These are phyloP conservation scores for Isaurus tuberculatus DNA, from an alignment of 92 coral and sea anemone genomes.

Conservation along the genomic window DNA sequence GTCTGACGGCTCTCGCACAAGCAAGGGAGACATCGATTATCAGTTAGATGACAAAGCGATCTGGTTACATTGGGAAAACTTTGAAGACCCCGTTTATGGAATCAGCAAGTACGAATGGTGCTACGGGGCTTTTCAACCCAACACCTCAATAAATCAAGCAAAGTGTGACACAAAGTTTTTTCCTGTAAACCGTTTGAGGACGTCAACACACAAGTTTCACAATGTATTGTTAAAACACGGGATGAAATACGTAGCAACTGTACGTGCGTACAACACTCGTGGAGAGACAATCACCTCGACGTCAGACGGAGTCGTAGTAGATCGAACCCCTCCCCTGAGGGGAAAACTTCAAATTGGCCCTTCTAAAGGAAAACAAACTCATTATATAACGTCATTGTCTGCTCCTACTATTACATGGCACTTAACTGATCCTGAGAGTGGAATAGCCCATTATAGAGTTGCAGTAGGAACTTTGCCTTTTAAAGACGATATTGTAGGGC, in stretches of 20 bases:
- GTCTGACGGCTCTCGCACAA: constrained; percentile 76
- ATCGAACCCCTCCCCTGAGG: constrained; percentile 79
- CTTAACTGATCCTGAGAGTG: constrained; percentile 80
- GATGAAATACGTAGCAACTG: constrained; percentile 69
- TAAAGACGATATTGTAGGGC: constrained; percentile 65
- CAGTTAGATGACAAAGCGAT: constrained; percentile 92
- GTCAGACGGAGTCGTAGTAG: constrained; percentile 91
- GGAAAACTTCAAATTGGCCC: constrained; percentile 67
- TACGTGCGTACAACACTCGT: constrained; percentile 72
- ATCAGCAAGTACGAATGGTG: constrained; percentile 90
- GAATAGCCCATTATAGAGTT: constrained; percentile 61
- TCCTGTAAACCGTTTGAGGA: constrained; percentile 60
- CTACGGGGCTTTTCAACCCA: constrained; percentile 64
- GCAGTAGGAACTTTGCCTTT: constrained; percentile 76
- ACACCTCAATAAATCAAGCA: constrained; percentile 38
- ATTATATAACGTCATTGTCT: constrained; percentile 68
- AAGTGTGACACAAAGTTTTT: constrained; percentile 71
- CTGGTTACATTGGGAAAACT: constrained; percentile 96
- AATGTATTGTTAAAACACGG: constrained; percentile 80
- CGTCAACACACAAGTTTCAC: constrained; percentile 80
- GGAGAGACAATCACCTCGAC: constrained; percentile 75
- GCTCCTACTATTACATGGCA: constrained; percentile 84
- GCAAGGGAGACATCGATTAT: constrained; percentile 79
- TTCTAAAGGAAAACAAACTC: constrained; percentile 70
- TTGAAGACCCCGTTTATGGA: constrained; percentile 90